Conservation (phyloP, 92 coral and sea anemone genomes). For the Micromussa lordhowensis region DNA sequence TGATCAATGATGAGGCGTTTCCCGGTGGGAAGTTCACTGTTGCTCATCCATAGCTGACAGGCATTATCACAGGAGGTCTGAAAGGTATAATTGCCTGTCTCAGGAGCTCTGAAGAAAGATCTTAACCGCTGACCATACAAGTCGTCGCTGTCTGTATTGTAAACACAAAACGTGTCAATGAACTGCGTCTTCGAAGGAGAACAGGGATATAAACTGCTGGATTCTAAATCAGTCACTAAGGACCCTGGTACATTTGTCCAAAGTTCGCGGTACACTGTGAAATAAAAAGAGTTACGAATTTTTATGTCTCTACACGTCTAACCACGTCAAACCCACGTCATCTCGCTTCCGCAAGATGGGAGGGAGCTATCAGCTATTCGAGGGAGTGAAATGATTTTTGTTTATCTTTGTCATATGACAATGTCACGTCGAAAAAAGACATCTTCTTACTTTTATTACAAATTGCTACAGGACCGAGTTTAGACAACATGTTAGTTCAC, state of each 20-base stretch:
- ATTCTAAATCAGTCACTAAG: constrained; percentile 28
- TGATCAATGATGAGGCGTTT: constrained; percentile 58
- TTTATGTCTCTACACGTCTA: neutral
- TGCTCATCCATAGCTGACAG: constrained; percentile 74
- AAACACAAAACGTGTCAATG: constrained; percentile 60
- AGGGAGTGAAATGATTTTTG: too few relatives aligned
- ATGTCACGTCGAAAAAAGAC: too few relatives aligned
- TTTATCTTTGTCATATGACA: too few relatives aligned
- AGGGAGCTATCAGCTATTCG: too few relatives aligned
- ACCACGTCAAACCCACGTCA: neutral
- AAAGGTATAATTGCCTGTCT: constrained; percentile 61
- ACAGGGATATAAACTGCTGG: constrained; percentile 57
- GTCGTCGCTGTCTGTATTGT: neutral
- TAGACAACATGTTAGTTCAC: too few relatives aligned
- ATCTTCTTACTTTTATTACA: too few relatives aligned
- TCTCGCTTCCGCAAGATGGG: neutral
- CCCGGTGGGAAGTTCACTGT: constrained; percentile 45
- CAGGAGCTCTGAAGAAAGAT: constrained; percentile 72
- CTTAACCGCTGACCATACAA: constrained; percentile 71
- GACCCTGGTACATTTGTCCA: constrained; percentile 55
- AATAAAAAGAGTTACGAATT: neutral
- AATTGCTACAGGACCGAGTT: too few relatives aligned
- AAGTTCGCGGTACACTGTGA: constrained; percentile 60
- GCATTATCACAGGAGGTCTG: constrained; percentile 69
- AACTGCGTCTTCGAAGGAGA: constrained; percentile 26